These are phyloP conservation scores for Luperina testacea DNA, from an alignment of 2,888 invertebrate genomes.

Conservation along the genomic window DNA sequence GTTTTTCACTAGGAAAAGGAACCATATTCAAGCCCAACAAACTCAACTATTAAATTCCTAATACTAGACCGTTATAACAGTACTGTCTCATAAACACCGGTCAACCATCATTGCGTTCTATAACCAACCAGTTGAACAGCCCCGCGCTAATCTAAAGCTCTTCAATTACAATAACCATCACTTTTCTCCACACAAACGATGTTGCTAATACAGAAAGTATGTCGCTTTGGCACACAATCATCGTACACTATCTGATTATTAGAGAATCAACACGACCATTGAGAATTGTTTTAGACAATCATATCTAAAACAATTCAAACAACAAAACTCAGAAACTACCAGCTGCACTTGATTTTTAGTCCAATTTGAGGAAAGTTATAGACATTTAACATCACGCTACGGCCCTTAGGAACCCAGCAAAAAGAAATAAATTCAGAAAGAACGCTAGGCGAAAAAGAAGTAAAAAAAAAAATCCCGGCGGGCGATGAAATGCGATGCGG, in stretches of 20 bases:
- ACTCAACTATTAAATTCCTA: background rate
- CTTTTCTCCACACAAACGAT: slow-evolving; percentile 15
- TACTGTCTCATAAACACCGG: background rate
- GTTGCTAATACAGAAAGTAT: background rate
- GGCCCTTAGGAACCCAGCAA: no score
- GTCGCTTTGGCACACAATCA: slow-evolving; percentile 14
- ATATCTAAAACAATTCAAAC: no score
- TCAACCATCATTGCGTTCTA: background rate
- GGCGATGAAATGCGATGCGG: no score
- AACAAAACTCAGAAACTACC: no score
- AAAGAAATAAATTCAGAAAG: no score
- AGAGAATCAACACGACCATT: slow-evolving; percentile 2
- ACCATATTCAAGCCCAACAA: background rate
- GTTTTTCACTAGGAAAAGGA: background rate
- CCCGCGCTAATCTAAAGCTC: slow-evolving; percentile 8
- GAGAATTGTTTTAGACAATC: background rate
- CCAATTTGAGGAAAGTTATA: no score
- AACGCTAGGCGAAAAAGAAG: no score
- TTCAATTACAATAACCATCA: slow-evolving; percentile 31
- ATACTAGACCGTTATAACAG: background rate
- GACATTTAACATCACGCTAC: no score
- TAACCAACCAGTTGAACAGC: slow-evolving; percentile 17
- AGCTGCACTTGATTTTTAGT: no score
- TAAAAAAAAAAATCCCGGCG: no score
- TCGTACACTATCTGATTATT: slow-evolving; percentile 11